phyloP scores from a whole-genome alignment of 2,113 vertebrate genomes.

The Motacilla tschutschensis region DNA sequence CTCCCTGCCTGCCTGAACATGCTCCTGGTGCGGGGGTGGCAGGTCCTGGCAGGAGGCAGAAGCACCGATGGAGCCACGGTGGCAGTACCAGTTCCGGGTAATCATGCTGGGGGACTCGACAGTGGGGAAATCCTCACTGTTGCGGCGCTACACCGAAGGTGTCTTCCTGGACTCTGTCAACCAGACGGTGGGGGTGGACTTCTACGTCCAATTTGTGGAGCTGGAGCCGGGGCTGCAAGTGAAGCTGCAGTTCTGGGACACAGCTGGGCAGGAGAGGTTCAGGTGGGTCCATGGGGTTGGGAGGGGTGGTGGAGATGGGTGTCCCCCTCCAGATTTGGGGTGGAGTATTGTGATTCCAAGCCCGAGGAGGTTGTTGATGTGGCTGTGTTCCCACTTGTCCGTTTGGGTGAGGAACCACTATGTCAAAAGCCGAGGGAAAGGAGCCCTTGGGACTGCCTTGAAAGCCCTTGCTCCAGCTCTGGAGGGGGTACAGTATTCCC shows the following conservation, averaged over 20 bases:
- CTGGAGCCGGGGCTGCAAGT: slow-evolving; percentile 75
- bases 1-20: background rate
- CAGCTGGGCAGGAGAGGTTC: slow-evolving; percentile 87
- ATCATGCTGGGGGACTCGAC: slow-evolving; percentile 87
- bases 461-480: background rate
- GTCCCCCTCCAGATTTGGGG: background rate
- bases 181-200: slow-evolving; percentile 85
- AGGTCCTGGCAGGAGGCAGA: background rate
- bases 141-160: slow-evolving; percentile 81
- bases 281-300: slow-evolving; percentile 56
- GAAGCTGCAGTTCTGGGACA: slow-evolving; percentile 92
- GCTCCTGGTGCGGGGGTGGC: background rate
- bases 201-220: slow-evolving; percentile 84
- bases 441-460: background rate
- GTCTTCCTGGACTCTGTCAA: slow-evolving; percentile 76
- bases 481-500: rapidly evolving
- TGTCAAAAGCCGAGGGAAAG: background rate
- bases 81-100: slow-evolving; percentile 88
- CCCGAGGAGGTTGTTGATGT: no score
- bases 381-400: no score
- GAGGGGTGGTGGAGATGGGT: background rate
- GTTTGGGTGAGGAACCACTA: background rate
- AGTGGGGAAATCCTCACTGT: slow-evolving; percentile 84
- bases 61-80: slow-evolving; percentile 74
- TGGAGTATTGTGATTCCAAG: background rate